Evolutionary conservation across 2,888 invertebrate genomes (phyloP).

Genomic region (Drosophila pegasa): DNA sequence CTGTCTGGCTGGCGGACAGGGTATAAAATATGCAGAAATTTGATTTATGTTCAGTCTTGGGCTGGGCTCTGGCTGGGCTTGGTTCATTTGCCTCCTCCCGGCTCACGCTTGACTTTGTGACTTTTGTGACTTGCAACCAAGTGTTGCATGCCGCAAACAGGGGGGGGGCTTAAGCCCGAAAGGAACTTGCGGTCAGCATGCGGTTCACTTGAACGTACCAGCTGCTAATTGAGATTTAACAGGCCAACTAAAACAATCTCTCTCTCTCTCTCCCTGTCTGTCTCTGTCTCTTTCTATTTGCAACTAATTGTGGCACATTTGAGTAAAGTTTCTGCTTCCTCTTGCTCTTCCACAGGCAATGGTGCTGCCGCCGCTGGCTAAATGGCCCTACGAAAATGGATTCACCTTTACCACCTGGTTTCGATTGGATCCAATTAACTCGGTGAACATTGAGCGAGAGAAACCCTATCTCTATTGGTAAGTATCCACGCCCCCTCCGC

Average conservation of each 20-base stretch:
- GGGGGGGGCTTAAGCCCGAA: not conserved
- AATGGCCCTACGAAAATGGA: conserved; percentile 99
- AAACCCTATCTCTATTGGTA: conserved; percentile 99
- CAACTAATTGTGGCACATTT: conserved; percentile 28
- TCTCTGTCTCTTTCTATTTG: not conserved
- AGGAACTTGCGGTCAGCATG: conserved; percentile 14
- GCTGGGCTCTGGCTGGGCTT: not conserved
- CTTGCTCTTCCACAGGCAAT: conserved; percentile 91
- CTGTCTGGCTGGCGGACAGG: not conserved
- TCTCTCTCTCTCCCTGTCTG: not conserved
- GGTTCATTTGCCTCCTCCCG: conserved; percentile 7
- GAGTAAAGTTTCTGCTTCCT: not conserved
- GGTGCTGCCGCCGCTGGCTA: conserved; percentile 97
- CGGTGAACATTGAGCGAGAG: conserved; percentile 99
- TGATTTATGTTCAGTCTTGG: conserved; percentile 46
- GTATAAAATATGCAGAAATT: conserved; percentile 35
- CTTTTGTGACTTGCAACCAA: conserved; percentile 19
- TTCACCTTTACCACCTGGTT: conserved; percentile 99
- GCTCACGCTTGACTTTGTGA: conserved; percentile 20
- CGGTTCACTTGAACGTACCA: conserved; percentile 33
- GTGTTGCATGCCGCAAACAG: conserved; percentile 24
- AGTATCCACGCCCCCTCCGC: conserved; percentile 76
- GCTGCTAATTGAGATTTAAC: conserved; percentile 52
- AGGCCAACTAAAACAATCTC: not conserved
- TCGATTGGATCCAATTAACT: conserved; percentile 98